Evolutionary conservation across 2,888 invertebrate genomes (phyloP), one percentile per base, ranked within the genome.

Genomic region (Rhabditoides inermis): DNA sequence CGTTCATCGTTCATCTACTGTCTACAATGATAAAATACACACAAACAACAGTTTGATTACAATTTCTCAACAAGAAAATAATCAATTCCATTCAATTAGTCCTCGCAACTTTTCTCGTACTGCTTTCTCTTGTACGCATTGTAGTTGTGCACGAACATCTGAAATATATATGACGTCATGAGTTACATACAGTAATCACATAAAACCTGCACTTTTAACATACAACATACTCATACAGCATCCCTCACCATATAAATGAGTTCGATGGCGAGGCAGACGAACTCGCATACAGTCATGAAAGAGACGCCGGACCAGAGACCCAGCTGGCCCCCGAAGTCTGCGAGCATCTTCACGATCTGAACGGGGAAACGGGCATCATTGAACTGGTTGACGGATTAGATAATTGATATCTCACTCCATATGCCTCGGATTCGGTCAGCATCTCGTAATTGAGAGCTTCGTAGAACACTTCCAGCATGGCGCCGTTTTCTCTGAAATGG

Each of bases 381-480:
- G 12, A 2, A 7, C 7, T 40, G 7, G 22, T 7, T 18, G 40
- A 12, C 7, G 7, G 18, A 7, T 7, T 40, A 23, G 25, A 22
- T 2, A 25, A 42, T 15, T 23, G 23, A 15, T 41, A 12, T 22
- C 58, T 55, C 37, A 73, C 72, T 4, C 72, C 73, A 51, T 73
- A 73, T 2, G 73, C 73, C 50, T 70, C 70, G 4, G 66, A 65
- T 36, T 73, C 72, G 0, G 59, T 57, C 2, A 73, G 45, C 22
- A 68, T 58, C 58, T 73, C 73, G 51, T 65, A 73, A 35, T 73
- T 73, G 42, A 73, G 59, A 0, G 68, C 70, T 42, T 73, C 73
- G 49, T 70, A 73, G 51, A 73, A 73, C 2, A 73, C 71, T 53
- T 73, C 73, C 18, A 73, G 47, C 69, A 73, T 70, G 2, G 72